A percentile compares a stretch with the other conserved stretches of the same genome.
Conservation (phyloP, 2,888 invertebrate species). For the Achlya flavicornis region DNA sequence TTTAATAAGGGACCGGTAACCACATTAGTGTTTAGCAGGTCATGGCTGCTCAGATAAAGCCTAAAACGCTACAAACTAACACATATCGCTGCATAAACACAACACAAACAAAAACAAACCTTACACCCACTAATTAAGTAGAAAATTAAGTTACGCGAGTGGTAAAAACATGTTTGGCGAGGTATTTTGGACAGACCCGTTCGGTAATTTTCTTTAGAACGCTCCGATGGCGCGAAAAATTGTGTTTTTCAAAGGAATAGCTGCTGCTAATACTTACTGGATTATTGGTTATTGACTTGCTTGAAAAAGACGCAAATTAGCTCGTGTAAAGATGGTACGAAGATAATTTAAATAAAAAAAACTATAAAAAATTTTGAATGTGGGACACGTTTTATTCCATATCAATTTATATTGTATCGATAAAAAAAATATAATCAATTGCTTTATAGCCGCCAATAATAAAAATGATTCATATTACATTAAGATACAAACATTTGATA, state of each 20-base stretch:
- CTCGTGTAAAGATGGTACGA: background rate
- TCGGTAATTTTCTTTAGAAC: constrained; percentile 77
- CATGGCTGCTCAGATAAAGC: constrained; percentile 62
- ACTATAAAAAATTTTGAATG: too few relatives aligned
- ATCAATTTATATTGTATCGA: too few relatives aligned
- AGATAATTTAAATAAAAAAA: background rate
- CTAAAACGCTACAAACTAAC: constrained; percentile 50
- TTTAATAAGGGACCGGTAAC: constrained; percentile 55
- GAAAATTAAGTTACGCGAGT: constrained; percentile 21
- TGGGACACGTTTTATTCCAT: too few relatives aligned
- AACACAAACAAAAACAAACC: constrained; percentile 36
- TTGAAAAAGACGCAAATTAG: constrained; percentile 36
- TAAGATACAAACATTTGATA: too few relatives aligned
- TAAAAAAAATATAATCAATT: too few relatives aligned
- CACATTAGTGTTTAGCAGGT: constrained; percentile 67
- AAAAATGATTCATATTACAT: too few relatives aligned
- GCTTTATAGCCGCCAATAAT: too few relatives aligned
- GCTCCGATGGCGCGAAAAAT: constrained; percentile 77
- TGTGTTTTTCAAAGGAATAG: constrained; percentile 73
- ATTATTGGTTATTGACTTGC: constrained; percentile 44
- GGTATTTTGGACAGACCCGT: constrained; percentile 62
- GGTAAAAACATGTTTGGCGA: constrained; percentile 48
- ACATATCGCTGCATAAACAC: constrained; percentile 24
- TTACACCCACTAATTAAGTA: constrained; percentile 29
- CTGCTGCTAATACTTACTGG: constrained; percentile 47